Evolutionary conservation across 2,888 invertebrate genomes (phyloP), one percentile per base, ranked within the genome.

Genomic region (Ischnura elegans): DNA sequence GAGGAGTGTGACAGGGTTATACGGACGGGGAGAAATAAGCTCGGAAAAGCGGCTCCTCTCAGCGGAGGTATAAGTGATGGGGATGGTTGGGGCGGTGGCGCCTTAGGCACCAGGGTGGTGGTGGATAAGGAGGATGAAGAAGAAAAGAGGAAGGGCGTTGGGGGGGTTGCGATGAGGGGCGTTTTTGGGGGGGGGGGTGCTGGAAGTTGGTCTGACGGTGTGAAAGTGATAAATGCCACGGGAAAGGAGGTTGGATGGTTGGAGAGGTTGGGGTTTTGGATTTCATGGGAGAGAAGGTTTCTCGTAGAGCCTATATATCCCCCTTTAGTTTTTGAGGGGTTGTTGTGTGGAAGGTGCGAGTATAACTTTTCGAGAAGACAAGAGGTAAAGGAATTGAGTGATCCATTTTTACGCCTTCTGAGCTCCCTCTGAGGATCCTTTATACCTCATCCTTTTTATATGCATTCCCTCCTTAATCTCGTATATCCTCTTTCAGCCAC

Each of bases 191-290:
- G 13, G 47, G 47, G 13, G 47, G 8, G 42, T n/a, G 84, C 84
- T 84, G 84, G 85, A 85, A 85, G 85, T 85, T 85, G 85, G 85
- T 21, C 85, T 85, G 85, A 43, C 85, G 85, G 86, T 86, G 86
- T 45, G 86, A 86, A 86, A 86, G 86, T 86, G 86, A 86, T 86
- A 86, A 86, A 86, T 86, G 86, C 45, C 86, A n/a, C 8, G 86
- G 45, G 86, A 76, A 76, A 36, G 76, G 76, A n/a, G 86, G 86
- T 46, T 86, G 86, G 46, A 86, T n/a, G n/a, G 46, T 43, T 43
- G 25, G 86, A 36, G 29, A 4, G 43, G 45, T 51, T 51, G 51
- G 47, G 51, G 51, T 42, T 42, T 86, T 46, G 86, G 86, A 45
- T 86, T 86, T 86, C 45, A 45, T 86, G 86, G 45, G 45, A 86